These are phyloP conservation scores for Drosophila dives DNA, from an alignment of 2,888 invertebrate genomes.

Conservation along the genomic window DNA sequence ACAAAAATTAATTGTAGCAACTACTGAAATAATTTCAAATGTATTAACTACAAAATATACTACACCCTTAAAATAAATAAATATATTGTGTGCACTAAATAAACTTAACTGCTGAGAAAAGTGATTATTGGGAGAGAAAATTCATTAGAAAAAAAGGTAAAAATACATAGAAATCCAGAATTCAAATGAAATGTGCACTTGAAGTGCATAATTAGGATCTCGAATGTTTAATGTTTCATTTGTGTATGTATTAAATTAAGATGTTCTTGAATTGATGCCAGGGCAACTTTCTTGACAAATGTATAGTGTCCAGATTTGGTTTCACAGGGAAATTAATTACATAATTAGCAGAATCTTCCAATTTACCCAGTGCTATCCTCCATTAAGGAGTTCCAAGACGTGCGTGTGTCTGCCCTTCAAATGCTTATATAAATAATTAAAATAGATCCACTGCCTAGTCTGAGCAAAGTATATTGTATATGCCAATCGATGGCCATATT, in stretches of 20 bases:
- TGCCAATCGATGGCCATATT: slow-evolving; percentile 45
- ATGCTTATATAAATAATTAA: slow-evolving; percentile 50
- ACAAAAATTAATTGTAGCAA: neutral
- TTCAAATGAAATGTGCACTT: neutral
- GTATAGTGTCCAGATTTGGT: neutral
- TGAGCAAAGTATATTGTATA: slow-evolving; percentile 22
- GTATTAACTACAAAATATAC: neutral
- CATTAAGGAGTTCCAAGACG: slow-evolving; percentile 2
- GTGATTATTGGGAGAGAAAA: neutral
- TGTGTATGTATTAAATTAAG: neutral
- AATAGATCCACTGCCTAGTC: slow-evolving; percentile 8
- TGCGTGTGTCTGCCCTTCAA: slow-evolving; percentile 46
- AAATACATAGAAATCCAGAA: neutral
- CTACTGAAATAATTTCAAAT: neutral
- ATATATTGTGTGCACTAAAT: neutral
- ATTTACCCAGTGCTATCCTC: slow-evolving; percentile 7
- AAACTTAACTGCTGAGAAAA: neutral
- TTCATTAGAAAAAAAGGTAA: no score
- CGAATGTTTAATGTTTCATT: neutral
- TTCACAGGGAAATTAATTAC: slow-evolving; percentile 55
- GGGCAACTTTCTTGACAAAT: slow-evolving; percentile 19
- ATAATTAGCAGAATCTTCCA: slow-evolving; percentile 36
- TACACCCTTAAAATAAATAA: neutral
- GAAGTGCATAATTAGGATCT: neutral
- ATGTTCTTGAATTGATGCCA: slow-evolving; percentile 51